These are phyloP conservation scores for Pantelozetes paolii DNA, from an alignment of 2,888 invertebrate species.

Conservation along the genomic window DNA sequence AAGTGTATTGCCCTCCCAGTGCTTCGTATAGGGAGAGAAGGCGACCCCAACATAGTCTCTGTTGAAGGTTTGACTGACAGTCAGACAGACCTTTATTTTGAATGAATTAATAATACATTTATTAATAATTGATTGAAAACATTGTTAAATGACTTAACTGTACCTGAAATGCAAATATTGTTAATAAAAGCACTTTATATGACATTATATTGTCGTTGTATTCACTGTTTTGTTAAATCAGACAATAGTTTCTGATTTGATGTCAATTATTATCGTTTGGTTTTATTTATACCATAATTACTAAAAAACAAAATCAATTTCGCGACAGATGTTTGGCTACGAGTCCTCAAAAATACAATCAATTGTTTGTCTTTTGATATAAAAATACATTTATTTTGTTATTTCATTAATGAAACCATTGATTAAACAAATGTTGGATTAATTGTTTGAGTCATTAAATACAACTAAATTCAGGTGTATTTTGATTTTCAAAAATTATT, in stretches of 20 bases:
- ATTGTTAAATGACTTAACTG: background rate
- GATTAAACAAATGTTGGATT: too few relatives aligned
- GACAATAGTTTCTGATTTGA: background rate
- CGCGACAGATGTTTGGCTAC: background rate
- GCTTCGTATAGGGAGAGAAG: conserved; percentile 13
- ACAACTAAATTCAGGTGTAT: too few relatives aligned
- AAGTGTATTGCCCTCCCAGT: background rate
- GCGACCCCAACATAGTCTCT: conserved; percentile 14
- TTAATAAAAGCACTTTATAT: background rate
- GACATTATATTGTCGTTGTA: background rate
- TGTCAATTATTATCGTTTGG: background rate
- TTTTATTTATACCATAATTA: background rate
- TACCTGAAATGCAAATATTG: conserved; percentile 3
- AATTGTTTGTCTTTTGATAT: too few relatives aligned
- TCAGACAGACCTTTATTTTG: background rate
- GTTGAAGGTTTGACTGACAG: background rate
- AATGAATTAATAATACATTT: background rate
- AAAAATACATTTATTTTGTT: too few relatives aligned
- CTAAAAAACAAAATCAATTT: background rate
- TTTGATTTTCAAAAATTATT: too few relatives aligned
- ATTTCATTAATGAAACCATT: too few relatives aligned
- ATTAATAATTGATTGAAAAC: background rate
- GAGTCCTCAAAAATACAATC: background rate
- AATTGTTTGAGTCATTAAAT: too few relatives aligned
- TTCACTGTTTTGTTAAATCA: background rate